Evolutionary conservation across 2,113 vertebrate species (phyloP), one percentile per base, ranked within the genome.

Genomic region (Heptranchias perlo): DNA sequence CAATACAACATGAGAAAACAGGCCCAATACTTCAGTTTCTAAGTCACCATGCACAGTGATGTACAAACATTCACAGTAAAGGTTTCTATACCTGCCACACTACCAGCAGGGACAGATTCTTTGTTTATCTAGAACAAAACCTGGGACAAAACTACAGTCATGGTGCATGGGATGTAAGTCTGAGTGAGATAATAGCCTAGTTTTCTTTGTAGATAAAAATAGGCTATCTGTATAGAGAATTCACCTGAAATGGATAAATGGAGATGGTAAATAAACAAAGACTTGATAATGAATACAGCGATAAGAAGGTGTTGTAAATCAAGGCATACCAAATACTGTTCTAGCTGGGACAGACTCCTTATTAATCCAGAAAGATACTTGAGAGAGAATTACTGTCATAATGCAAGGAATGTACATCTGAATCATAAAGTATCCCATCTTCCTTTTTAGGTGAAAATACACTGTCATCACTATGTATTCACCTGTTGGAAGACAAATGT

Each of bases 171-270:
- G 96, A 99, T 99, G 96, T 99, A 99, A 44, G 99, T 99, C 97
- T 99, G 99, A 97, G 99, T 99, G 97, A 99, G 98, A 98, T 99
- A 99, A 97, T 99, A 99, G 84, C 99, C 99, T 99, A 99, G 99
- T 97, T 99, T 99, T 97, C 99, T 98, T 97, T 99, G 99, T 96
- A 99, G 98, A 97, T 99, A 98, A 98, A 99, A 99, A 97, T 97
- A 97, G 96, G 97, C 96, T 65, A 96, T 96, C 67, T 97, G 96
- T 87, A 97, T 78, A 96, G 97, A 97, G 96, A 97, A 97, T 97
- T 97, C 97, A 0, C 96, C 96, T 97, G 96, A 97, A 97, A 97
- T 96, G 97, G 96, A 96, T 82, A 14, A 96, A 91, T 96, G 95
- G 73, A 96, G 96, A 64, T 5, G 94, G 95, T 96, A 91, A 96